Conservation (phyloP, 2,888 invertebrate genomes). For the Apocheima hispidaria region DNA sequence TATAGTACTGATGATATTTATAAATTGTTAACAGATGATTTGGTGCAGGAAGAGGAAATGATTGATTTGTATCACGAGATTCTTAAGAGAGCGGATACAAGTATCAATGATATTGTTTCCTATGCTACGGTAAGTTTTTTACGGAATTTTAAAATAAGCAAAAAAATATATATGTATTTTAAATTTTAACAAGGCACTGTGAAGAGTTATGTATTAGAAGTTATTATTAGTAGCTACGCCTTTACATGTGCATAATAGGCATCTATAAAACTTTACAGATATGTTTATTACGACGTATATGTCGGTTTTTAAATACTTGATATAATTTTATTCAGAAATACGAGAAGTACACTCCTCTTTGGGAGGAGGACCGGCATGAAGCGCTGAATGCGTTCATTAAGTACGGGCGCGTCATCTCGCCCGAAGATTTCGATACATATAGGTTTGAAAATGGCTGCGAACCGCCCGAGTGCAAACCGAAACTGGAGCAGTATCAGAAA, state of each 20-base stretch:
- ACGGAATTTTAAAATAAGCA: too few species aligned
- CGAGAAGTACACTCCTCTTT: conserved; percentile 91
- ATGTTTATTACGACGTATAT: background rate
- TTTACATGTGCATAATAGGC: too few species aligned
- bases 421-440: conserved; percentile 89
- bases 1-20: background rate
- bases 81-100: conserved; percentile 76
- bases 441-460: conserved; percentile 75
- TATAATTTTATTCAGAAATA: conserved; percentile 72
- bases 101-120: conserved; percentile 70
- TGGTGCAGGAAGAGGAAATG: conserved; percentile 85
- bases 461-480: conserved; percentile 87
- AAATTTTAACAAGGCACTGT: too few species aligned
- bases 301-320: background rate
- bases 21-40: conserved; percentile 77
- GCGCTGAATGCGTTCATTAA: conserved; percentile 91
- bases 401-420: conserved; percentile 90
- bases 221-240: too few species aligned
- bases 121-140: conserved; percentile 68
- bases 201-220: too few species aligned
- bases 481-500: conserved; percentile 90
- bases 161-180: too few species aligned
- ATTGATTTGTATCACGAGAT: conserved; percentile 87
- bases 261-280: too few species aligned
- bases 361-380: conserved; percentile 92